These are phyloP conservation scores for Sorex fumeus DNA, from an alignment of 2,113 vertebrate species.

Conservation along the genomic window DNA sequence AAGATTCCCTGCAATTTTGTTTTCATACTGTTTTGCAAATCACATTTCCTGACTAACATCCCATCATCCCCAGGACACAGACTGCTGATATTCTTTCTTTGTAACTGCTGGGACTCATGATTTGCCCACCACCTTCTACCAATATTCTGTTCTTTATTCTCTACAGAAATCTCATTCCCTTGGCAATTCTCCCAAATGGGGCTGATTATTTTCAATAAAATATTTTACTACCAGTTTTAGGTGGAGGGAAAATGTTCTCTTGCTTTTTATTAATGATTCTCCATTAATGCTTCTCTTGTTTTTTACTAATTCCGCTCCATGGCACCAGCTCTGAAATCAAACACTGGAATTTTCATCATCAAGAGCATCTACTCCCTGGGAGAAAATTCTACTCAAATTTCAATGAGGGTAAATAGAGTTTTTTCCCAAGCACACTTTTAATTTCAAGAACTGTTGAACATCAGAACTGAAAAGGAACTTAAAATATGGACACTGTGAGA, in stretches of 20 bases:
- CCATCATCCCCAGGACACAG: too few species aligned
- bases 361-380: not conserved
- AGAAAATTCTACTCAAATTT: not conserved
- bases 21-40: not conserved
- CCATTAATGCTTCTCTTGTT: too few species aligned
- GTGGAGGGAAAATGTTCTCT: not conserved
- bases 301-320: not conserved
- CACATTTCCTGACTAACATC: not conserved
- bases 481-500: not conserved
- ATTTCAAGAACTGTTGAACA: not conserved
- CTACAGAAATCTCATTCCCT: not conserved
- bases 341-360: too few species aligned
- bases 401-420: not conserved
- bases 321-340: not conserved
- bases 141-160: not conserved
- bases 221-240: too few species aligned
- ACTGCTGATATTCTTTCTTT: not conserved
- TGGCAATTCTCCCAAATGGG: not conserved
- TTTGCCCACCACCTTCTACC: not conserved
- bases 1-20: not conserved
- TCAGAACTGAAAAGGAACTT: not conserved
- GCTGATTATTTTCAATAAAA: not conserved
- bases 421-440: rapidly evolving
- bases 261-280: not conserved
- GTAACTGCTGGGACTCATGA: not conserved